These are phyloP conservation scores for Lutjanus erythropterus DNA, from an alignment of 2,113 vertebrate genomes.

Conservation along the genomic window DNA sequence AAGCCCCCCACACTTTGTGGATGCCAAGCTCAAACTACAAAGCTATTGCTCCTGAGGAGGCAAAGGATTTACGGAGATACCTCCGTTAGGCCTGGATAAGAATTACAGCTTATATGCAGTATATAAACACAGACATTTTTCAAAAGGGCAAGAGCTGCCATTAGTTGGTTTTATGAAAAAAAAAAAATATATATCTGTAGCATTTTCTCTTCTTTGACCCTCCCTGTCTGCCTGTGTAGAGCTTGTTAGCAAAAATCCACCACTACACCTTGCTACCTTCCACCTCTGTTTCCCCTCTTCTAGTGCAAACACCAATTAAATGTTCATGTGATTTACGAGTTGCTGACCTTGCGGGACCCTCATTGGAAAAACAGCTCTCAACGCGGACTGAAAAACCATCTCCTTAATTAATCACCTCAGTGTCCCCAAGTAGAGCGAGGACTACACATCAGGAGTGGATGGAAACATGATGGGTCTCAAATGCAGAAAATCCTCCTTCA, in stretches of 20 bases:
- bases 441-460: slow-evolving; percentile 1
- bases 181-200: background rate
- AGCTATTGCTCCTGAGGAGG: slow-evolving; percentile 42
- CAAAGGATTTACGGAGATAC: slow-evolving; percentile 49
- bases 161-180: slow-evolving; percentile 35
- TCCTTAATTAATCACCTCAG: slow-evolving; percentile 61
- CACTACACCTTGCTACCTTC: slow-evolving; percentile 19
- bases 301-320: slow-evolving; percentile 67
- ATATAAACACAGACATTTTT: slow-evolving; percentile 58
- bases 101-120: slow-evolving; percentile 45
- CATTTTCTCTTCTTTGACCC: slow-evolving; percentile 32
- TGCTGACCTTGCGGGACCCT: slow-evolving; percentile 10
- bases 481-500: slow-evolving; percentile 1
- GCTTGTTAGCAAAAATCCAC: slow-evolving; percentile 51
- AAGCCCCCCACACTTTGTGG: slow-evolving; percentile 30
- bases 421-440: slow-evolving; percentile 27
- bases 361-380: slow-evolving; percentile 16
- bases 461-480: slow-evolving; percentile 16
- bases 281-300: slow-evolving; percentile 28
- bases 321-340: slow-evolving; percentile 64
- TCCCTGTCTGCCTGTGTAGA: slow-evolving; percentile 14
- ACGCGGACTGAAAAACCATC: slow-evolving; percentile 24
- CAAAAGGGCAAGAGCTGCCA: slow-evolving; percentile 45
- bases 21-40: slow-evolving; percentile 52
- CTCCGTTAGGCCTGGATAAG: slow-evolving; percentile 51